Percentiles rank a stretch among this genome's conserved stretches.
Conservation (phyloP, 2,113 vertebrate genomes). For the Centropus bengalensis region DNA sequence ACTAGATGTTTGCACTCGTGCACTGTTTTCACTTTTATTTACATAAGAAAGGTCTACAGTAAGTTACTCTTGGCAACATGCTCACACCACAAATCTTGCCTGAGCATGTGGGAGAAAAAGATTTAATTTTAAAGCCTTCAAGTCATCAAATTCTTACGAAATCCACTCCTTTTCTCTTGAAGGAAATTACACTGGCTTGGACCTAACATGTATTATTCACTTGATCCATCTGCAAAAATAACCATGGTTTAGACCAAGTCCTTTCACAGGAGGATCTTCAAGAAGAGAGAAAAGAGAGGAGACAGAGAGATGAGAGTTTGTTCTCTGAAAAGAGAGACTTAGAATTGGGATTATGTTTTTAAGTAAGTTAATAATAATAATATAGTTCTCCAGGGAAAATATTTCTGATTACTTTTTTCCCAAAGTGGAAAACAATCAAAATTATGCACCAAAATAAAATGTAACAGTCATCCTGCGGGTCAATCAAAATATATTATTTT, state of each 20-base stretch:
- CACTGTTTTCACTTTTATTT: conserved; percentile 62
- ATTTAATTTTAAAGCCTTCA: conserved; percentile 46
- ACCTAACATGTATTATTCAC: not conserved
- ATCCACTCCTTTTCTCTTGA: conserved; percentile 13
- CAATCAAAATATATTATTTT: not conserved
- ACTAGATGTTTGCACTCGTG: not conserved
- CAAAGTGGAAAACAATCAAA: not conserved
- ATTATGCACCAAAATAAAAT: not conserved
- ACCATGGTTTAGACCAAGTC: not conserved
- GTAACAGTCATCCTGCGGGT: not conserved
- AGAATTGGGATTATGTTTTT: not conserved
- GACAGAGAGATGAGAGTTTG: not conserved
- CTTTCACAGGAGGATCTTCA: not conserved
- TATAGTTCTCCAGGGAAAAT: not conserved
- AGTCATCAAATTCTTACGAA: conserved; percentile 47
- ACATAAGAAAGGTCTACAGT: not conserved
- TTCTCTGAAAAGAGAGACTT: not conserved
- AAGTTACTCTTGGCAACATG: conserved; percentile 9
- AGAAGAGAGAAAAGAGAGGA: not conserved
- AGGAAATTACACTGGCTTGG: conserved; percentile 15
- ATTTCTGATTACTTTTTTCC: not conserved
- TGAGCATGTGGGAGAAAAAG: conserved; percentile 23
- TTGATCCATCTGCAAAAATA: not conserved
- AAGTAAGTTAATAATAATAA: not conserved
- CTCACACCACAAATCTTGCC: conserved; percentile 19